Evolutionary conservation across 2,797 vertebrate species (phyloP).

Genomic region (Ptychobarbus kaznakovi): DNA sequence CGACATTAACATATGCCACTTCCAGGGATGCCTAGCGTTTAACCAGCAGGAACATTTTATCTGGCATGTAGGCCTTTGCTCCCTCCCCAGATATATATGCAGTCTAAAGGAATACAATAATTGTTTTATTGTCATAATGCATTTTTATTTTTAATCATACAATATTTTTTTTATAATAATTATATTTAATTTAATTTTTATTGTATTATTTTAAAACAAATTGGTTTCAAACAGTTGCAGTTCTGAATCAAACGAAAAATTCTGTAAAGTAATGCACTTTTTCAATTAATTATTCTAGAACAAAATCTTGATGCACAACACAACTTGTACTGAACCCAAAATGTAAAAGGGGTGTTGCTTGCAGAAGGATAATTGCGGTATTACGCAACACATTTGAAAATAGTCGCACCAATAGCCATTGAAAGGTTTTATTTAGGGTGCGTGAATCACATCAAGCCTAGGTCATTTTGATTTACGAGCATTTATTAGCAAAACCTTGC

Average conservation of each 20-base stretch:
- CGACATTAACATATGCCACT: slow-evolving; percentile 79
- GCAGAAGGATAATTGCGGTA: neutral
- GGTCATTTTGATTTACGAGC: neutral
- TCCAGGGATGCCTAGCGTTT: slow-evolving; percentile 60
- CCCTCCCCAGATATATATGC: neutral
- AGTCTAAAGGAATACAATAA: neutral
- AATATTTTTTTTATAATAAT: no score
- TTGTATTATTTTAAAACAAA: neutral
- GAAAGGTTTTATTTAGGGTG: neutral
- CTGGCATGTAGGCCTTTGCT: neutral
- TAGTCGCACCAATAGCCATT: neutral
- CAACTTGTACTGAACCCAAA: neutral
- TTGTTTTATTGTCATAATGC: neutral
- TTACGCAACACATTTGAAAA: slow-evolving; percentile 1
- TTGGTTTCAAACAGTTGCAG: neutral
- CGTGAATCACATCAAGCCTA: neutral
- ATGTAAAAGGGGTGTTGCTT: slow-evolving; percentile 2
- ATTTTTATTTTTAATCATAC: neutral
- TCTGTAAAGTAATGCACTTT: neutral
- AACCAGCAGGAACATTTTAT: slow-evolving; percentile 24
- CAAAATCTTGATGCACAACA: neutral
- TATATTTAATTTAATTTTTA: neutral
- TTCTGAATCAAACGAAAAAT: neutral
- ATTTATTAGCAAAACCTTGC: neutral
- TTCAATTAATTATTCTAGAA: neutral